Evolutionary conservation across 1,140 invertebrate genomes (phyloP), one percentile per base, ranked within the genome.

Genomic region (Drosophila fuyamai): DNA sequence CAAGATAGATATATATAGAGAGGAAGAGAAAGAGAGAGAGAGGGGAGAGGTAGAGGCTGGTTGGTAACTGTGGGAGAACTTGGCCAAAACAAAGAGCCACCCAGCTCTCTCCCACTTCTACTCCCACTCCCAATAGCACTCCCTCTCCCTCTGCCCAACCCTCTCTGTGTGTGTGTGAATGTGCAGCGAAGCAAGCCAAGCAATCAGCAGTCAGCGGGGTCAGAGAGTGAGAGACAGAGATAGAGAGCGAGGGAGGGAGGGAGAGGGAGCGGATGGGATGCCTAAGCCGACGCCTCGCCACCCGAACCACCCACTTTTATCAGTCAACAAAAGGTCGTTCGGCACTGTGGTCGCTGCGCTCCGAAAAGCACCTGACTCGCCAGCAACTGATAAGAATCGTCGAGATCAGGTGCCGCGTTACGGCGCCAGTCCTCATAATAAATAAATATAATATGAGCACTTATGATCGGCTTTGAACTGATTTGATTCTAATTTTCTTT

Each of bases 301-400:
- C 57, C 80, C 61, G 58, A 79, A 73, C 27, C 65, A 75, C 82
- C 83, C 83, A 88, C 67, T 82, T 86, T 88, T 86, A 82, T 86
- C 83, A 86, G 82, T 82, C 79, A 86, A 75, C 83, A 79, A 86
- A 88, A 86, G 83, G 83, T 88, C 83, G 83, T 86, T 83, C 79
- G 72, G 76, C 83, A 72, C 79, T 79, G 76, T 66, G 71, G 82
- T 76, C 44, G 76, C 46, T 73, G 58, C 72, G 61, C 54, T 56
- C 27, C 38, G 50, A 47, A 44, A 67, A 85, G 75, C 82, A 85
- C 83, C 82, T 86, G 82, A 81, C 81, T 85, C 27, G 40, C 48
- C 55, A 6, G 55, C 40, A 58, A 38, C 53, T 36, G 51, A 70
- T 66, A 63, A 58, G 43, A 58, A 67, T 75, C 63, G 53, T 55